Base-by-base conservation (phyloP, 1,140 invertebrate species). In the Drosophila santomea region DNA sequence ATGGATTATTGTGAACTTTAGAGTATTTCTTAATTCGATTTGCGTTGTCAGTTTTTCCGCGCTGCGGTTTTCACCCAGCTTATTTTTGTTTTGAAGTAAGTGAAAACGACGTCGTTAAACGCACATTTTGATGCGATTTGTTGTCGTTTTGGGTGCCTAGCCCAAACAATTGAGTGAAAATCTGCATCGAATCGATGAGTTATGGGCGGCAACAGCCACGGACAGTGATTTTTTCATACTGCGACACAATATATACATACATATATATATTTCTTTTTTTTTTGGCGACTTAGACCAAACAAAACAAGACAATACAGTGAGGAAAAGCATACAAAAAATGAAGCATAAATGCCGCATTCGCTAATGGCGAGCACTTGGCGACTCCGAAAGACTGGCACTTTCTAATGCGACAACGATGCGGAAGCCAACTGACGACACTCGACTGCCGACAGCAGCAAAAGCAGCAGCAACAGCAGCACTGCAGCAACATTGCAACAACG, bases 161-260 rank as follows among this genome's bases (percentile, higher is more conserved):
- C 48, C 47, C 43, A 51, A 54, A 88, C 84, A 77, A 80, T 83
- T 89, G 67, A 89, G 83, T 83, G 84, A 88, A 88, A 88, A 88
- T 89, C 80, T 83, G 83, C 83, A 79, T 69, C 72, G 66, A 83
- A 88, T 79, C 74, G 78, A 71, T 72, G 66, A 32, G 50, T 32
- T 36, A 69, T 50, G 51, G 63, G 23, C 20, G 32, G 20, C 36
- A 63, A 71, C 47, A 41, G 25, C 62, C 1, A 32, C 28, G 45
- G 41, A 8, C 43, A 61, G 45, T 25, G 45, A 48, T 48, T 48
- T 47, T 25, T 47, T 47, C 11, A 5, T 36, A 8, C 2, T 2
- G 7, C 54, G 12, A 41, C 17, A 17, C 45, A 36, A 36, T 48
- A 45, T 32, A 20, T 20, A 20, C 20, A 20, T 20, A 20, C 20